Evolutionary conservation across 2,888 invertebrate genomes (phyloP).

Genomic region (Coelinius sp.): DNA sequence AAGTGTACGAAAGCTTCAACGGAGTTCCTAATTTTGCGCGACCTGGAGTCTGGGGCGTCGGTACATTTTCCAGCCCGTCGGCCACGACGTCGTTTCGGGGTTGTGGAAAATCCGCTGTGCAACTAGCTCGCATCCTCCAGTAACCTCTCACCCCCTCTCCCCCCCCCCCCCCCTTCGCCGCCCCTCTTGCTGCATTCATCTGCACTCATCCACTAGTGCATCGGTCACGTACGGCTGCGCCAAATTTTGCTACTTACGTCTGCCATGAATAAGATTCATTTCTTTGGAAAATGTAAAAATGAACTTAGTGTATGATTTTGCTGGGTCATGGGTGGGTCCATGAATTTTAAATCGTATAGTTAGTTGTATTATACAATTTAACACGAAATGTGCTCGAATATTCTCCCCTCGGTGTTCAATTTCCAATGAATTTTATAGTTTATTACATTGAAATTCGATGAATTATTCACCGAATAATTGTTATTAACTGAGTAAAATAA

Average conservation of each 20-base stretch:
- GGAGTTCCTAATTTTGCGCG: conserved; percentile 49
- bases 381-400: too few species aligned
- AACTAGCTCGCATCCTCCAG: neutral
- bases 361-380: too few species aligned
- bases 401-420: too few species aligned
- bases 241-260: conserved; percentile 28
- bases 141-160: neutral
- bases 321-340: neutral
- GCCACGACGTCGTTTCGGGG: conserved; percentile 42
- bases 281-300: neutral
- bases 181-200: neutral
- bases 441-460: too few species aligned
- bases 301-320: neutral
- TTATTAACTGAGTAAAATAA: neutral
- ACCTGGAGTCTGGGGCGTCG: conserved; percentile 38
- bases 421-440: too few species aligned
- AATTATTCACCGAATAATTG: neutral
- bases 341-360: neutral
- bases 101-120: conserved; percentile 28
- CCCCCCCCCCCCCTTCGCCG: neutral
- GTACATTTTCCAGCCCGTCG: conserved; percentile 45
- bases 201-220: neutral
- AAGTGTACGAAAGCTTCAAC: conserved; percentile 37
- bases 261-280: conserved; percentile 23
- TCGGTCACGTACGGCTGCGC: conserved; percentile 26